A percentile compares a stretch with the other conserved stretches of the same genome.
phyloP scores from a whole-genome alignment of 2,797 vertebrate genomes.

The Sebastiscus tertius region DNA sequence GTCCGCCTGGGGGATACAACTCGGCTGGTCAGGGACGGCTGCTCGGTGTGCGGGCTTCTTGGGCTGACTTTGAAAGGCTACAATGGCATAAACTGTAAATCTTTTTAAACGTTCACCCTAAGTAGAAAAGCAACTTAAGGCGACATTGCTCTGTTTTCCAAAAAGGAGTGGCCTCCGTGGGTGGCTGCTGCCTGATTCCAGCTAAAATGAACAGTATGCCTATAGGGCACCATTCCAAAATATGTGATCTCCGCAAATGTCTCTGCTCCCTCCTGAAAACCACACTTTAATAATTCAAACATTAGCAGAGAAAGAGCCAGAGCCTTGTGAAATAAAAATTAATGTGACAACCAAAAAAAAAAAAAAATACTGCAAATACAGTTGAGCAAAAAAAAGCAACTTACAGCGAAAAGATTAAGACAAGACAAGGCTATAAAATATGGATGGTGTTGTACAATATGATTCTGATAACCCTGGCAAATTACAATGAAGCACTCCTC shows the following conservation, averaged over 20 bases:
- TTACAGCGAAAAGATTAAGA: not conserved
- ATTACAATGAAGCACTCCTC: not conserved
- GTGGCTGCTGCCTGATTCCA: conserved; percentile 31
- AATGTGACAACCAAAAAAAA: conserved; percentile 25
- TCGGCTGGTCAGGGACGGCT: too few relatives aligned
- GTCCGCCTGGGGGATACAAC: too few relatives aligned
- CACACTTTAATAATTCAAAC: conserved; percentile 78
- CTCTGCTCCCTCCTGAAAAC: conserved; percentile 50
- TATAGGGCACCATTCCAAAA: conserved; percentile 63
- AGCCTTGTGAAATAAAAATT: conserved; percentile 51
- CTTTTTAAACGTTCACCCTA: conserved; percentile 18
- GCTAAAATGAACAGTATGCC: conserved; percentile 36
- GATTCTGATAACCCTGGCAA: not conserved
- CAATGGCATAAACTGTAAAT: not conserved
- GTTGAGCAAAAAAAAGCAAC: not conserved
- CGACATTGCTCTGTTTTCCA: not conserved
- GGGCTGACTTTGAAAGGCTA: not conserved
- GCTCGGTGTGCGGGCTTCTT: too few relatives aligned
- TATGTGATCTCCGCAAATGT: conserved; percentile 59
- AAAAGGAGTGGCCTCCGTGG: conserved; percentile 13
- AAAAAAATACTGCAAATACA: not conserved
- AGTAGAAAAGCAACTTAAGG: conserved; percentile 26
- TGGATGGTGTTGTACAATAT: not conserved
- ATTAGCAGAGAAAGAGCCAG: conserved; percentile 50
- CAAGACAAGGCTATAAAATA: not conserved